These are phyloP conservation scores for Lithosia quadra DNA, from an alignment of 2,888 invertebrate species.

Conservation along the genomic window DNA sequence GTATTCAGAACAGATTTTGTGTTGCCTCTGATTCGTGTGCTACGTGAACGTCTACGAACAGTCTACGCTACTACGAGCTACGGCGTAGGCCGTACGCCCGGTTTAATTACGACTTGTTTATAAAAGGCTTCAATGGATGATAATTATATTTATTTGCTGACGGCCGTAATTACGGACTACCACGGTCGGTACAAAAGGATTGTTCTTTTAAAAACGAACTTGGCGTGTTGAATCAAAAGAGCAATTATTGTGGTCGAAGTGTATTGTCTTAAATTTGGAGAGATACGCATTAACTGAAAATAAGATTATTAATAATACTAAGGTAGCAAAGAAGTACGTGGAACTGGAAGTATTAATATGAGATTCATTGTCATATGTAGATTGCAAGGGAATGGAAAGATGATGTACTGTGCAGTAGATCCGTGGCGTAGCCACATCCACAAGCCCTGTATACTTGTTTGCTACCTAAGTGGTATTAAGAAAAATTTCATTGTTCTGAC, in stretches of 20 bases:
- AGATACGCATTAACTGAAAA: neutral
- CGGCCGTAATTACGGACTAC: conserved; percentile 22
- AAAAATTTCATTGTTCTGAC: no score
- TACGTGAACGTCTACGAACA: conserved; percentile 51
- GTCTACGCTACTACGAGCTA: conserved; percentile 49
- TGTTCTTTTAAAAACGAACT: conserved; percentile 10
- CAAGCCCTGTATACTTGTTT: no score
- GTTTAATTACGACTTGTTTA: conserved; percentile 33
- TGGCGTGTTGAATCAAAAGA: conserved; percentile 1
- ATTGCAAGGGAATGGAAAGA: no score
- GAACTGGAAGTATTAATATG: no score
- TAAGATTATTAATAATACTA: no score
- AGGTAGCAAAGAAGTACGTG: no score
- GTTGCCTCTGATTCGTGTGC: conserved; percentile 39
- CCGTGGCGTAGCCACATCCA: no score
- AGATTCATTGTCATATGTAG: no score
- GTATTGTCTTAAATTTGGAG: neutral
- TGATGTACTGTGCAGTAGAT: no score
- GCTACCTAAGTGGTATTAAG: no score
- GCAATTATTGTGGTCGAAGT: neutral
- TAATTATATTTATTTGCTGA: conserved; percentile 36
- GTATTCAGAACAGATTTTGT: conserved; percentile 42
- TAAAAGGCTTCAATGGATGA: conserved; percentile 34
- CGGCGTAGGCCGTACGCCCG: conserved; percentile 21
- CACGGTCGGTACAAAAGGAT: conserved; percentile 11